Base-by-base conservation (phyloP, 2,113 vertebrate genomes). In the Aspidoscelis tigris region DNA sequence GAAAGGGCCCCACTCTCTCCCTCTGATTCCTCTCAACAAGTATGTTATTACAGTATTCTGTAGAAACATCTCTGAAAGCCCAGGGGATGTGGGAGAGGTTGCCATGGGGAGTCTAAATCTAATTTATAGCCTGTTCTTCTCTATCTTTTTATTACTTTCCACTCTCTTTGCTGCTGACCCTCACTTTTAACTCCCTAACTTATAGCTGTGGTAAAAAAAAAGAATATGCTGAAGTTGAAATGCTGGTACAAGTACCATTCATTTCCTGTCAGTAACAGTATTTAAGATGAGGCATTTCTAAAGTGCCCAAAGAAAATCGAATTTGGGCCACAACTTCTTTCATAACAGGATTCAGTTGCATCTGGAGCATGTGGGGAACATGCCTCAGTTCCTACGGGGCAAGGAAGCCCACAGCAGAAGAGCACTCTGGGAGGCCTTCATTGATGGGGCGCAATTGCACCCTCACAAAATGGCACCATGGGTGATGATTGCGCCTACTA, bases 81-180 rank as follows among this genome's bases (percentile, higher is more conserved):
- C 39, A 69, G 43, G 9, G 21, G 7, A 0, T 50, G 55, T 3
- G n/a, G 76, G 14, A 76, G 61, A 50, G 50, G 10, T 39, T n/a
- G 79, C 33, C 65, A 78, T 6, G 0, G 1, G 83, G 41, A 5
- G 12, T 11, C 22, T 68, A 83, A 2, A 43, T 55, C 22, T 82
- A 0, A 88, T 86, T 71, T 53, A 78, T 65, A 82, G 58, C 2
- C 70, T 83, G 3, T 22, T 71, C 50, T 50, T 90, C 70, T 65
- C 21, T 8, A 61, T 58, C 47, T 0, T 18, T 24, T 69, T 89
- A 71, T 76, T 91, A 16, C 43, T 68, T 80, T 73, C 50, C 77
- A 50, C 80, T 78, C 18, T 41, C 43, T 58, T 70, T 80, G 78
- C 72, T 21, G 58, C 11, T 83, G 83, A 14, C 2, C 33, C 71